These are phyloP conservation scores for Darevskia mixta DNA, from an alignment of 2,797 vertebrate species.

Conservation along the genomic window DNA sequence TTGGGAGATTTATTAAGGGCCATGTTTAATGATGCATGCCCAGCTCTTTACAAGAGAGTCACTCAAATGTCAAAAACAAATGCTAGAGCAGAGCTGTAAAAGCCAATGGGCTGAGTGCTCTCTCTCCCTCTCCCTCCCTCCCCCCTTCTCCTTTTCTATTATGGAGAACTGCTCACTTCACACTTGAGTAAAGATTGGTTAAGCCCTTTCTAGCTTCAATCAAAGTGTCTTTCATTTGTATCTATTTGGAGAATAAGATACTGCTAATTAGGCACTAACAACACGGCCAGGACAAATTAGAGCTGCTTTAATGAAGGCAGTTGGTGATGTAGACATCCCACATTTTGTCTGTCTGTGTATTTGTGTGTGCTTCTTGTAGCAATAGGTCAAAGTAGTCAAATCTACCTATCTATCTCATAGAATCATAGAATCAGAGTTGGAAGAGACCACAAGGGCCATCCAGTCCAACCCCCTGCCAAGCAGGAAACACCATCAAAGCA, in stretches of 20 bases:
- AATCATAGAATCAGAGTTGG: no score
- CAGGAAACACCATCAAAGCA: no score
- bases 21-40: conserved; percentile 86
- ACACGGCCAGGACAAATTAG: conserved; percentile 37
- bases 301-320: background rate
- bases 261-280: conserved; percentile 43
- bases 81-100: conserved; percentile 82
- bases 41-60: conserved; percentile 84
- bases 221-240: conserved; percentile 43
- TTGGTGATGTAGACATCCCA: background rate
- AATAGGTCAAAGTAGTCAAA: background rate
- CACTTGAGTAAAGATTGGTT: conserved; percentile 75
- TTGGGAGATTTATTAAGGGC: conserved; percentile 83
- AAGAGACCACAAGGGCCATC: no score
- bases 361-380: background rate
- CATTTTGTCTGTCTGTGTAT: background rate
- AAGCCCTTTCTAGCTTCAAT: conserved; percentile 60
- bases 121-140: conserved; percentile 27
- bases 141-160: conserved; percentile 70
- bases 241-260: conserved; percentile 42
- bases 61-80: conserved; percentile 84
- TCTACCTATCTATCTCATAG: no score
- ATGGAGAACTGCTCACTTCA: conserved; percentile 79
- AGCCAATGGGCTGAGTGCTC: conserved; percentile 81
- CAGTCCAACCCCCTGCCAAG: no score